Conservation (phyloP, 2,797 vertebrate species). For the Danio aesculapii region DNA sequence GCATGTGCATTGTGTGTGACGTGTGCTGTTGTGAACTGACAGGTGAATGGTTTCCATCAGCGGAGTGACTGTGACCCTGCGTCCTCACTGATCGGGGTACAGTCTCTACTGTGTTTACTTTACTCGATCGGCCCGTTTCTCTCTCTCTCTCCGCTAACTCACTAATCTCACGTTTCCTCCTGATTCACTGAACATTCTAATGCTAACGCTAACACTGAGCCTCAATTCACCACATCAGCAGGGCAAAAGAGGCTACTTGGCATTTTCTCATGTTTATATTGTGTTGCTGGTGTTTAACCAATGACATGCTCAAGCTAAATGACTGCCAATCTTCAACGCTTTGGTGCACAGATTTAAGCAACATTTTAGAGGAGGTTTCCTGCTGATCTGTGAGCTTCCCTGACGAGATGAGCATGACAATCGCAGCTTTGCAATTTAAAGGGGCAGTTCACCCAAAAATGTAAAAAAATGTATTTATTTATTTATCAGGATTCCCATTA, state of each 20-base stretch:
- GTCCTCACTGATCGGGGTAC: constrained; percentile 86
- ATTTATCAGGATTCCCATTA: no score
- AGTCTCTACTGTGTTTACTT: constrained; percentile 65
- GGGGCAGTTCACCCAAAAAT: no score
- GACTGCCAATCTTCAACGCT: no score
- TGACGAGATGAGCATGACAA: no score
- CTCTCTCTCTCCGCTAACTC: constrained; percentile 34
- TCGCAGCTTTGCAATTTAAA: no score
- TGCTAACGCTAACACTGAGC: no score
- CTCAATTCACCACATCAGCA: constrained; percentile 7
- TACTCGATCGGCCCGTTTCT: no score
- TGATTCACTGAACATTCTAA: constrained; percentile 9
- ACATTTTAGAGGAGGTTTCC: no score
- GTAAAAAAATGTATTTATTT: no score
- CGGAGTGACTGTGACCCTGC: constrained; percentile 78
- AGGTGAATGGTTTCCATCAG: constrained; percentile 90
- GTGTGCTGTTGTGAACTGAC: constrained; percentile 76
- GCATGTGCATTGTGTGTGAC: not conserved
- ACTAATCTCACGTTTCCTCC: constrained; percentile 68
- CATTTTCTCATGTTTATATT: constrained; percentile 65
- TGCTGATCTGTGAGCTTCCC: no score
- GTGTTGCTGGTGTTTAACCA: constrained; percentile 14
- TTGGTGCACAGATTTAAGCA: no score
- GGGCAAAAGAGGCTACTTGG: constrained; percentile 56
- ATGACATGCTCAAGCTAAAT: no score